phyloP scores from a whole-genome alignment of 53 echinoderm and acorn worm genomes.

The Arbacia lixula region DNA sequence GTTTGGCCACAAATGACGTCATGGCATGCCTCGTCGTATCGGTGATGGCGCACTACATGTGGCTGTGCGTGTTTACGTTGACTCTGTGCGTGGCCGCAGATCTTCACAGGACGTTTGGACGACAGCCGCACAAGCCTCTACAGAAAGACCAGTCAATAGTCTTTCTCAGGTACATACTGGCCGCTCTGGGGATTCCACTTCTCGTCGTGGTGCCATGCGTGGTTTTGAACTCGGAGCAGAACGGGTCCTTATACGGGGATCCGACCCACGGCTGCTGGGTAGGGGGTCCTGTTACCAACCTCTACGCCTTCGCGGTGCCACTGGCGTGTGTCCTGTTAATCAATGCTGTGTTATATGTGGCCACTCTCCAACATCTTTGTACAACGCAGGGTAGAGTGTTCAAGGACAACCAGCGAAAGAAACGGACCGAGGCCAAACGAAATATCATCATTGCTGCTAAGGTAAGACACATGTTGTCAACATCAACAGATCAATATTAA shows the following conservation, averaged over 20 bases:
- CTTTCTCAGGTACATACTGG: background rate
- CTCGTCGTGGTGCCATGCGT: slow-evolving; percentile 1
- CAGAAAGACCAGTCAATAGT: background rate
- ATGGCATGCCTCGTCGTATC: background rate
- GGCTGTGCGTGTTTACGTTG: slow-evolving; percentile 10
- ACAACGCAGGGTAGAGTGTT: background rate
- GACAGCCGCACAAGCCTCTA: background rate
- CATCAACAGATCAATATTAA: too few relatives aligned
- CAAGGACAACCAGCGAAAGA: background rate
- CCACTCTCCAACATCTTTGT: slow-evolving; percentile 15
- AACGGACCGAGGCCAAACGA: background rate
- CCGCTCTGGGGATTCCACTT: background rate
- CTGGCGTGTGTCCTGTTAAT: background rate
- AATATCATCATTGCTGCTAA: slow-evolving; percentile 20
- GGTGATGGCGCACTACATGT: slow-evolving; percentile 21
- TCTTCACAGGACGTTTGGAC: slow-evolving; percentile 18
- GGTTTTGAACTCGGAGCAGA: background rate
- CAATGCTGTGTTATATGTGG: slow-evolving; percentile 10
- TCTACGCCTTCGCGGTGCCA: background rate
- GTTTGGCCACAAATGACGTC: background rate
- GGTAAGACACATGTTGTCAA: background rate
- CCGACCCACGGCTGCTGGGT: slow-evolving; percentile 3
- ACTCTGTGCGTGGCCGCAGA: slow-evolving; percentile 7
- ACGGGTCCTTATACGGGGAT: slow-evolving; percentile 7
- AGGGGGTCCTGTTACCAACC: background rate